Base-by-base conservation (phyloP, 2,888 invertebrate species). In the Pachliopta kotzebuea region DNA sequence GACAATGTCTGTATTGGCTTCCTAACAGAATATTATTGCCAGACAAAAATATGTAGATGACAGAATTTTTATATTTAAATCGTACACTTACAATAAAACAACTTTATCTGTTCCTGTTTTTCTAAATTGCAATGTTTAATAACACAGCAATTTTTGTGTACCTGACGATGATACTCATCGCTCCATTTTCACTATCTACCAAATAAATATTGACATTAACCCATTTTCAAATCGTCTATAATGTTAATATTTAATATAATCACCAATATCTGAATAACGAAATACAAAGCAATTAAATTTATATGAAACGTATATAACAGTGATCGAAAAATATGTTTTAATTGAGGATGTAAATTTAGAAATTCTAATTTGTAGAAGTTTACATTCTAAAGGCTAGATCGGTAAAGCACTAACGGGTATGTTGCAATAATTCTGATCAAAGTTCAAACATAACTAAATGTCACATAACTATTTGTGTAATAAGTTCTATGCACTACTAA, bases 371-470 rank as follows among this genome's bases (percentile, higher is more conserved):
- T n/a, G 17, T 18, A 45, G 4, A 8, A 45, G n/a, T 45, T 45
- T 45, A 45, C 18, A 18, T 45, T 45, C 45, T 45, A n/a, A 45
- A 45, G n/a, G 45, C n/a, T n/a, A 21, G 20, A 58, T 49, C 31
- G 20, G 29, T 54, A 57, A 45, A 65, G 53, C 26, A 57, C 53
- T 61, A 57, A 52, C n/a, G 45, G 49, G 53, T 60, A 11, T 50
- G 53, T 65, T 37, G 65, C 54, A 61, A 61, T 45, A 54, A 57
- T 29, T 42, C 26, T 20, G 56, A 56, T 53, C 56, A 65, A 65
- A 61, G 65, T 60, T 65, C 61, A 50, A 26, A 49, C 53, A 9
- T 26, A 60, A 42, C 26, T 60, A 65, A 65, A 65, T 65, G 61
- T 45, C 65, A 65, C 31, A 61, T 26, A 29, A 45, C 53, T 31